phyloP scores from a whole-genome alignment of 1,140 invertebrate genomes.

The Pseudachorutes palmiensis region DNA sequence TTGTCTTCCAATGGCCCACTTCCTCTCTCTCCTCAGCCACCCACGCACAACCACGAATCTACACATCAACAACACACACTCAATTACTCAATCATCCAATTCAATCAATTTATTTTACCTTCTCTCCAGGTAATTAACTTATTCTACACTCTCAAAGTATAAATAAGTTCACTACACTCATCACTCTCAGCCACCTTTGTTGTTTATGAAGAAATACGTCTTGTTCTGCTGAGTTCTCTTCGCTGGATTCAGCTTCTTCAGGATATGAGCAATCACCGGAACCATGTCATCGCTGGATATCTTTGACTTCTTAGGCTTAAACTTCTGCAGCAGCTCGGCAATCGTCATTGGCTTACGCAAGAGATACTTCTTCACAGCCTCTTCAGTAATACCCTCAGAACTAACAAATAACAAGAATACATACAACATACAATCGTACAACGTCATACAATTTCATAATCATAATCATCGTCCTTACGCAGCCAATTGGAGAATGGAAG shows the following conservation, averaged over 20 bases:
- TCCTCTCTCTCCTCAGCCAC: too few relatives aligned
- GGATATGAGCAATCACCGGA: constrained; percentile 83
- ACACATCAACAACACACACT: too few relatives aligned
- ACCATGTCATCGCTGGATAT: constrained; percentile 80
- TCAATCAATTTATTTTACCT: too few relatives aligned
- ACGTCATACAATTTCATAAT: too few relatives aligned
- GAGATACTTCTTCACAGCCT: constrained; percentile 83
- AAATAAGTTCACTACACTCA: too few relatives aligned
- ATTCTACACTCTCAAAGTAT: too few relatives aligned
- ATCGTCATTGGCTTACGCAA: constrained; percentile 93
- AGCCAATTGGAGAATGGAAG: constrained; percentile 38
- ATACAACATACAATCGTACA: too few relatives aligned
- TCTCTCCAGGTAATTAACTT: too few relatives aligned
- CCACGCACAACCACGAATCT: too few relatives aligned
- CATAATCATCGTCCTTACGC: constrained; percentile 27
- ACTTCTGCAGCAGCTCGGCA: constrained; percentile 86
- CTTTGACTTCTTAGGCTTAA: constrained; percentile 89
- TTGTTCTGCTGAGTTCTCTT: constrained; percentile 87
- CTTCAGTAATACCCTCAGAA: constrained; percentile 85
- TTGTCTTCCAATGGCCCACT: too few relatives aligned
- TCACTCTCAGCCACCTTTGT: too few relatives aligned
- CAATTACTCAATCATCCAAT: too few relatives aligned
- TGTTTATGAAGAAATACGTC: constrained; percentile 77
- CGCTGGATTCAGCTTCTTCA: constrained; percentile 88
- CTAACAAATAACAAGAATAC: constrained; percentile 50